Evolutionary conservation across 2,113 vertebrate genomes (phyloP), one percentile per base, ranked within the genome.

Genomic region (Nesoenas mayeri): DNA sequence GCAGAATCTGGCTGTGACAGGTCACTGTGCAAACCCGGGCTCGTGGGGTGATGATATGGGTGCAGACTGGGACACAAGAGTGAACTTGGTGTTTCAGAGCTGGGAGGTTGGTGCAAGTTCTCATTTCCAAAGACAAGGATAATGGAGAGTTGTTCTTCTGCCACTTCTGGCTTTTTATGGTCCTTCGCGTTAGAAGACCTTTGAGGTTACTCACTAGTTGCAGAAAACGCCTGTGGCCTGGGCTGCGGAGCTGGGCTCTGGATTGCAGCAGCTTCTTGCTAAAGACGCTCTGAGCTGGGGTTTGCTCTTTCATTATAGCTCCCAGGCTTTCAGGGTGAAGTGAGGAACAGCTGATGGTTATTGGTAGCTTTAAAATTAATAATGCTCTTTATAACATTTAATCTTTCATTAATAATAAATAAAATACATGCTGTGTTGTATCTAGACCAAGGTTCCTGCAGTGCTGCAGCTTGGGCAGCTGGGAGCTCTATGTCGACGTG

Each of bases 301-400:
- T 92, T 70, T 91, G n/a, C 38, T 87, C 82, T 93, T 91, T 86
- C 0, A 0, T 78, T 88, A 18, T 15, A 80, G 36, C 47, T 90
- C 47, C 62, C 12, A 32, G 58, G 54, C 79, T 89, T 66, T 22
- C 17, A 38, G 58, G 42, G 64, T 71, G 82, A 94, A 78, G 22
- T n/a, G 34, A 91, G 85, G 79, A 51, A 48, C 42, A 85, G 58
- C 56, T 88, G 84, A 51, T 92, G 61, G 64, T 73, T 87, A 81
- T 89, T 88, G 78, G 60, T 60, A 34, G 85, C 85, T 95, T 96
- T 93, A 78, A 93, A 94, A 90, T 94, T 62, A 93, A 91, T 92
- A 93, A 74, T 77, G 36, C 60, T 94, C 64, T 80, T 93, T 85
- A 75, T 48, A 58, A 83, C 4, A 6, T 40, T 88, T 90, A 83